Evolutionary conservation across 2,113 vertebrate genomes (phyloP), one percentile per base, ranked within the genome.

Genomic region (Misgurnus anguillicaudatus): DNA sequence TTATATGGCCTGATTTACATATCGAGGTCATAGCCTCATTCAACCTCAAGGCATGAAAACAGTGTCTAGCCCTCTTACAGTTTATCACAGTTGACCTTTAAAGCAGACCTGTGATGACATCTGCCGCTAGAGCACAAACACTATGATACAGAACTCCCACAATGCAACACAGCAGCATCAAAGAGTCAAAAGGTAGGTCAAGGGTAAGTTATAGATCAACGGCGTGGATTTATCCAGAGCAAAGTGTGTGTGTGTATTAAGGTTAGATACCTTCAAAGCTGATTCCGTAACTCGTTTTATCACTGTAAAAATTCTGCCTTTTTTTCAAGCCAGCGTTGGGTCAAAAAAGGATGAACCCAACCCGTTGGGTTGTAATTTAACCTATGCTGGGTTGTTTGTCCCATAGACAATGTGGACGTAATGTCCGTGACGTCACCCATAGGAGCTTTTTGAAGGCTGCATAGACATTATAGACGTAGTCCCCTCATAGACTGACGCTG

Each of bases 51-150:
- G 71, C 13, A 47, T 70, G 58, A 79, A 69, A 48, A 19, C 21
- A 42, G 69, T 63, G 41, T 39, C 17, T 11, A 10, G 31, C 10
- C 42, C 14, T 9, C 39, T 53, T 65, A 9, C 45, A 62, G 68
- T 38, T 61, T 31, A 19, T 67, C 64, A 65, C 65, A 55, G 24
- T 45, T 64, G 73, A 78, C 85, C 73, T 86, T 86, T 75, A 77
- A 16, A 17, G 48, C 42, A 57, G 19, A 58, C 60, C 67, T 81
- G 42, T 75, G 70, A 66, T 83, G 84, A 83, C 62, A 64, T 75
- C 9, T 16, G 47, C 66, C 63, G 75, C 53, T 62, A 16, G 16
- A 21, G 38, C 38, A 62, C 45, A 51, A 79, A 51, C 42, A 13
- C 51, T 47, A 8, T 11, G n/a, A 72, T 19, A 11, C 36, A 63